Evolutionary conservation across 2,797 vertebrate genomes (phyloP).

Genomic region (Lagodon rhomboides): DNA sequence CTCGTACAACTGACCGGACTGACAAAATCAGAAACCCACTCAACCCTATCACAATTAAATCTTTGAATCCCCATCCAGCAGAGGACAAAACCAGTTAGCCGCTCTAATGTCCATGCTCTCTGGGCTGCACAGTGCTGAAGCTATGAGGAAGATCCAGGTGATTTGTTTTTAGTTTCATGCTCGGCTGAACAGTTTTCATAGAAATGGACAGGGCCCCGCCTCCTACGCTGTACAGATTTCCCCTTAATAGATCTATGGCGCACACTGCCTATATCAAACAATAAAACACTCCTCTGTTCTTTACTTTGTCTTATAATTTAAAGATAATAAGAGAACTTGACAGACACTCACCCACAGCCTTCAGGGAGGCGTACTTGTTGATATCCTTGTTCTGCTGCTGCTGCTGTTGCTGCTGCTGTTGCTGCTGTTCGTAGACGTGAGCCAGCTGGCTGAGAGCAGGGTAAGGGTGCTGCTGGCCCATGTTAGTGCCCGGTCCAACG

Average conservation of each 20-base stretch:
- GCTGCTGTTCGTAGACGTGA: conserved; percentile 95
- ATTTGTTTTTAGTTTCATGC: no score
- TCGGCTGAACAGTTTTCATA: no score
- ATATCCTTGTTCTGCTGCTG: conserved; percentile 90
- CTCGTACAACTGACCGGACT: no score
- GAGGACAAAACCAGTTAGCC: no score
- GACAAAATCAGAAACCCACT: no score
- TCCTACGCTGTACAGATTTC: no score
- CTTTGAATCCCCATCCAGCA: no score
- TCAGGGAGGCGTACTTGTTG: conserved; percentile 97
- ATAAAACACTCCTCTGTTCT: conserved; percentile 13
- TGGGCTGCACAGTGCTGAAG: no score
- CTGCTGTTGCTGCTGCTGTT: conserved; percentile 65
- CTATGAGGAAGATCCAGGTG: no score
- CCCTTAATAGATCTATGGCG: background rate
- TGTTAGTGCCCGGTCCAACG: conserved; percentile 86
- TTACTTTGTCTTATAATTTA: background rate
- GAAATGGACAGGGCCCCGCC: no score
- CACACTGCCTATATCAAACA: background rate
- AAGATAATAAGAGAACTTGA: conserved; percentile 36
- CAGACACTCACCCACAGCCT: conserved; percentile 94
- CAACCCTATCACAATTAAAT: no score
- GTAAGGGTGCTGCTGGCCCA: conserved; percentile 93
- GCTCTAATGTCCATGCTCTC: no score
- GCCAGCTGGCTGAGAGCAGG: conserved; percentile 94